phyloP scores from a whole-genome alignment of 2,113 vertebrate genomes.

The human (Homo sapiens) region DNA sequence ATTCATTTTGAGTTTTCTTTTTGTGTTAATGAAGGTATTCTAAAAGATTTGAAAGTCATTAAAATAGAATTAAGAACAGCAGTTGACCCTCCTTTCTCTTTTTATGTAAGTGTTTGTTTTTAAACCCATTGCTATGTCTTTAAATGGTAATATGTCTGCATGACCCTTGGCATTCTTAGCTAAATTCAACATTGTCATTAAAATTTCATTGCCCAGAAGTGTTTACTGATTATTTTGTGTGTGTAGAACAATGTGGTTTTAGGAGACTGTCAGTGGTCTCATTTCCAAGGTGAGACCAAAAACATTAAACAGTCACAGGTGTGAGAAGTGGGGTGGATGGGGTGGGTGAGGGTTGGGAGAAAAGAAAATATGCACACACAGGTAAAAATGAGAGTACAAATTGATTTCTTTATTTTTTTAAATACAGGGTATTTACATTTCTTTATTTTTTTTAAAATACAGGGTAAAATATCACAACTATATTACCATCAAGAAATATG shows the following conservation, averaged over 20 bases:
- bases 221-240: neutral
- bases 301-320: neutral
- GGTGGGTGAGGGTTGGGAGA: neutral
- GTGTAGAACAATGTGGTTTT: neutral
- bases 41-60: constrained; percentile 27
- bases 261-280: neutral
- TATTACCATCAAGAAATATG: neutral
- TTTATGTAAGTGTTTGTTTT: neutral
- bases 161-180: neutral
- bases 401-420: neutral
- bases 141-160: neutral
- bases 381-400: neutral
- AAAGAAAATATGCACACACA: neutral
- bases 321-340: too few relatives aligned
- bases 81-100: neutral
- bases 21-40: neutral
- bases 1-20: neutral
- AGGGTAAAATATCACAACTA: neutral
- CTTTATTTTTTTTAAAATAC: neutral
- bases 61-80: constrained; percentile 9
- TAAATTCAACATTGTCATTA: constrained; percentile 46
- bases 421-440: neutral
- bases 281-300: neutral
- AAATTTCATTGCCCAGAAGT: neutral
- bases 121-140: neutral